Percentiles rank a stretch among this genome's conserved stretches.
Evolutionary conservation across 2,113 vertebrate species (phyloP).

Genomic region (Ibidorhyncha struthersii): DNA sequence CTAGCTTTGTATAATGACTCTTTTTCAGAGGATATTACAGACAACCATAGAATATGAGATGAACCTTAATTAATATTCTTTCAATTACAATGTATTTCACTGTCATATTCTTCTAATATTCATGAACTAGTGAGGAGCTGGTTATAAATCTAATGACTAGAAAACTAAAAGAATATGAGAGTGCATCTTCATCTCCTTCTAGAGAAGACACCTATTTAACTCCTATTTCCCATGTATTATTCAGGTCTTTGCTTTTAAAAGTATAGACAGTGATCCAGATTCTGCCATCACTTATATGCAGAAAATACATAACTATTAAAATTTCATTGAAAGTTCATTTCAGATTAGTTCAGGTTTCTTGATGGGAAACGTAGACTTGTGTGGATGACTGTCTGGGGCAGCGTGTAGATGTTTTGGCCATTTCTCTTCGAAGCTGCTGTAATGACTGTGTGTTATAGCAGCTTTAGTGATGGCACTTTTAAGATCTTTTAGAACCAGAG

Average conservation of each 20-base stretch:
- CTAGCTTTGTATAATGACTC: background rate
- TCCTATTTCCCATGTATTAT: background rate
- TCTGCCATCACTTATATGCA: background rate
- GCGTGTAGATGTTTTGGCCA: accelerated
- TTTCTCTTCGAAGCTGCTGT: accelerated
- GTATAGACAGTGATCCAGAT: background rate
- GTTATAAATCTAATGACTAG: background rate
- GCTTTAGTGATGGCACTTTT: accelerated
- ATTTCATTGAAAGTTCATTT: background rate
- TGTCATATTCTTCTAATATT: conserved; percentile 19
- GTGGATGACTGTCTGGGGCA: background rate
- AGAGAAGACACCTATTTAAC: background rate
- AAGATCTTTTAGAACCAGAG: background rate
- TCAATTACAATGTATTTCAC: conserved; percentile 29
- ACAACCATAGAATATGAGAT: background rate
- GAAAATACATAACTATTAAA: background rate
- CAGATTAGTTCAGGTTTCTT: background rate
- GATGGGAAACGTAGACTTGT: accelerated
- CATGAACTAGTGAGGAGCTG: background rate
- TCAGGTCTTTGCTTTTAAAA: background rate
- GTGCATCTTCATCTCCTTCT: background rate
- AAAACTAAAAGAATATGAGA: background rate
- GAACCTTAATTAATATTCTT: conserved; percentile 56
- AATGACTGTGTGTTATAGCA: background rate
- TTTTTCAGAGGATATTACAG: background rate